Percentiles rank a stretch among this genome's conserved stretches.
Conservation (phyloP, 2,113 vertebrate genomes). For the Cryptomyrus ogoouensis region DNA sequence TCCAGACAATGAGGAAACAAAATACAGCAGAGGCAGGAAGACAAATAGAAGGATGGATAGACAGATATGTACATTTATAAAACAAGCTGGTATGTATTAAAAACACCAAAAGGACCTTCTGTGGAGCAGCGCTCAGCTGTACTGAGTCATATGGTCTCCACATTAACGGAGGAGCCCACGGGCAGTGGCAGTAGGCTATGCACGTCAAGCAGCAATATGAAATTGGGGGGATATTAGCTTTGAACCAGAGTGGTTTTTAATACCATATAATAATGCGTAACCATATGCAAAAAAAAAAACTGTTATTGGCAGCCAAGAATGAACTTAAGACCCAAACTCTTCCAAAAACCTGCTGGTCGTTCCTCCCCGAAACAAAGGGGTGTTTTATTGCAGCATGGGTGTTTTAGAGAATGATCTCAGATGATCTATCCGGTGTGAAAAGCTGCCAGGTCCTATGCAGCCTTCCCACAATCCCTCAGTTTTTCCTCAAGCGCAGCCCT, state of each 20-base stretch:
- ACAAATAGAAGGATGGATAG: constrained; percentile 5
- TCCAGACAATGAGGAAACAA: constrained; percentile 1
- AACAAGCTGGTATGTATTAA: constrained; percentile 16
- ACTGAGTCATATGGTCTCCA: not conserved
- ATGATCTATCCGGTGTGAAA: not conserved
- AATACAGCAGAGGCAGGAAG: constrained; percentile 14
- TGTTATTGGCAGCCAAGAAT: constrained; percentile 9
- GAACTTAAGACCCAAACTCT: not conserved
- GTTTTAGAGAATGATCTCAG: constrained; percentile 19
- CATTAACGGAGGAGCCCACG: not conserved
- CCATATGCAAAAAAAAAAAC: constrained; percentile 1
- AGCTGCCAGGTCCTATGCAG: not conserved
- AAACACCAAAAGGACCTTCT: not conserved
- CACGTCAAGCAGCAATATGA: not conserved
- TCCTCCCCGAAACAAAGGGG: constrained; percentile 1
- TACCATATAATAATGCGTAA: constrained; percentile 15
- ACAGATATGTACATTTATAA: constrained; percentile 6
- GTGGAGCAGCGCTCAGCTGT: not conserved
- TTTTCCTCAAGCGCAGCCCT: not conserved
- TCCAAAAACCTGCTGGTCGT: constrained; percentile 3
- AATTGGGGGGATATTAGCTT: constrained; percentile 5
- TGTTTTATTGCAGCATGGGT: constrained; percentile 22
- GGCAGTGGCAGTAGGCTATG: not conserved
- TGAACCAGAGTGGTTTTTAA: not conserved
- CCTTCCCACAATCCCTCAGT: not conserved